Conservation (phyloP, 2,797 vertebrate species). For the Danio choprae region DNA sequence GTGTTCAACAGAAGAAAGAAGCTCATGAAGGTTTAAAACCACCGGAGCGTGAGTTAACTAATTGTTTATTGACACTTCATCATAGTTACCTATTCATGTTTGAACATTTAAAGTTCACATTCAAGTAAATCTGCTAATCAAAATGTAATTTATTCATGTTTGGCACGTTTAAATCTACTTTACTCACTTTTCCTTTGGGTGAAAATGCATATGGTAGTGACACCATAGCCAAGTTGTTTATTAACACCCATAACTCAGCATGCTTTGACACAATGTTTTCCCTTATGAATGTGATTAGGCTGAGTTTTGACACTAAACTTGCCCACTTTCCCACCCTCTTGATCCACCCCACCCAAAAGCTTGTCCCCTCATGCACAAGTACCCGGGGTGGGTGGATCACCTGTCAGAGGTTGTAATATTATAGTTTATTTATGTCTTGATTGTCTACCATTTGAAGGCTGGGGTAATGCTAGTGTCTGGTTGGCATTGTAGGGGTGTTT, state of each 20-base stretch:
- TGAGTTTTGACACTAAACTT: constrained; percentile 6
- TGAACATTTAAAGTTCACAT: neutral
- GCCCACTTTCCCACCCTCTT: constrained; percentile 1
- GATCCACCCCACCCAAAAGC: constrained; percentile 63
- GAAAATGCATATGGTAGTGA: neutral
- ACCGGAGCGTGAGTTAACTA: neutral
- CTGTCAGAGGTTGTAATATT: constrained; percentile 69
- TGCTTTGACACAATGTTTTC: neutral
- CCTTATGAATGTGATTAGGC: neutral
- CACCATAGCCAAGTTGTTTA: neutral
- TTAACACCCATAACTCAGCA: neutral
- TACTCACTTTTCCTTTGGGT: neutral
- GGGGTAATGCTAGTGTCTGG: constrained; percentile 65
- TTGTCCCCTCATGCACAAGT: constrained; percentile 68
- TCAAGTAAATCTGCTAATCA: neutral
- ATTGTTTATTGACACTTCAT: neutral
- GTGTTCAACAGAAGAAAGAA: neutral
- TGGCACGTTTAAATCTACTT: neutral
- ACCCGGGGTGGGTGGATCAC: constrained; percentile 63
- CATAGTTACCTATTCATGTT: neutral
- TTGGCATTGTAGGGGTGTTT: constrained; percentile 33
- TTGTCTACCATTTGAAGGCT: constrained; percentile 54
- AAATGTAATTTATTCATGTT: neutral
- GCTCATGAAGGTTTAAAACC: too few relatives aligned
- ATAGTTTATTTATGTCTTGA: constrained; percentile 67